Evolutionary conservation across 2,113 vertebrate genomes (phyloP).

Genomic region (Rousettus leschenaultii): DNA sequence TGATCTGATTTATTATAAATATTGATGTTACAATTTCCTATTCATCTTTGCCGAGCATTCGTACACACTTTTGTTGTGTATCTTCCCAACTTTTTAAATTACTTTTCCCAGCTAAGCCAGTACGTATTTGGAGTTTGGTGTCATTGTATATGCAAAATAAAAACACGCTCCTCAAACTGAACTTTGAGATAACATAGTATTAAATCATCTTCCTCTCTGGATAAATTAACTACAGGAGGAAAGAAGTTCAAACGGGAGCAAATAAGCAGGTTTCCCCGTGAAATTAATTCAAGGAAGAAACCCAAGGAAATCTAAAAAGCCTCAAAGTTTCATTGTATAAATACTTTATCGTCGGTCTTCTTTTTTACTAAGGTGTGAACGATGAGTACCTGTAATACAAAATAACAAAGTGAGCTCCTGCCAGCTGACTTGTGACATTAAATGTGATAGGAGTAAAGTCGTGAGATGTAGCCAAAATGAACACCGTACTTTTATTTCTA

Average conservation of each 20-base stretch:
- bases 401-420: neutral
- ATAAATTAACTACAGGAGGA: neutral
- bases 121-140: neutral
- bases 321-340: no score
- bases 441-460: neutral
- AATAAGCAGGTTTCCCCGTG: neutral
- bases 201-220: neutral
- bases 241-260: neutral
- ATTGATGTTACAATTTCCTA: neutral
- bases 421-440: no score
- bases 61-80: neutral
- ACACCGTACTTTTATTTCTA: no score
- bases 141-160: neutral
- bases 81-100: neutral
- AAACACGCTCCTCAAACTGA: neutral
- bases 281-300: neutral
- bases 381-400: neutral
- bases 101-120: neutral
- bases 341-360: neutral
- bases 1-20: neutral
- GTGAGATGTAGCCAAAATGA: no score
- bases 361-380: no score
- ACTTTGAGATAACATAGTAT: neutral
- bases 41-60: neutral
- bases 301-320: neutral